A percentile compares a stretch with the other conserved stretches of the same genome.
Evolutionary conservation across 1,140 invertebrate genomes (phyloP).

Genomic region (Hypsibius dujardini): DNA sequence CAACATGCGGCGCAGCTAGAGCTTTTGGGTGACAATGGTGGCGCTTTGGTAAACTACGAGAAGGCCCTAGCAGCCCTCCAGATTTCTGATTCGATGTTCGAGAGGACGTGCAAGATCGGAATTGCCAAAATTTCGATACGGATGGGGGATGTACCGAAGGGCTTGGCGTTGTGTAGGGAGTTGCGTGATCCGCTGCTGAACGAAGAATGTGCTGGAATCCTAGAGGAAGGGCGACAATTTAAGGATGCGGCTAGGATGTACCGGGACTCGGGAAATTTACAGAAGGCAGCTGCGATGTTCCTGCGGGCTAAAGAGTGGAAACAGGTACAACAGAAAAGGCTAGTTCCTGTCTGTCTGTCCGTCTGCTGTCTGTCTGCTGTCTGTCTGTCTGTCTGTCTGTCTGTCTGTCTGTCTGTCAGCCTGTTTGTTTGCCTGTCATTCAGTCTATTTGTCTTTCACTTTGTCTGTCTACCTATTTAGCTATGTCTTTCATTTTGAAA

Average conservation of each 20-base stretch:
- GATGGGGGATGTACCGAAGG: constrained; percentile 36
- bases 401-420: no score
- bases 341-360: no score
- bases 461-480: constrained; percentile 8
- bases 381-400: no score
- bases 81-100: constrained; percentile 44
- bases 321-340: no score
- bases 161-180: constrained; percentile 59
- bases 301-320: constrained; percentile 86
- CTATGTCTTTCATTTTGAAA: constrained; percentile 12
- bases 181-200: constrained; percentile 43
- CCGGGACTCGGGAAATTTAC: constrained; percentile 68
- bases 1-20: constrained; percentile 90
- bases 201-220: constrained; percentile 75
- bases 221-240: constrained; percentile 59
- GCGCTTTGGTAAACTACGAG: constrained; percentile 55
- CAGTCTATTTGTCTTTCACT: no score
- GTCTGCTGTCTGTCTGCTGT: no score
- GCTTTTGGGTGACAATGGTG: constrained; percentile 49
- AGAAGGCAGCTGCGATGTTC: constrained; percentile 77
- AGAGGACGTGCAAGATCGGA: constrained; percentile 20
- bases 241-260: constrained; percentile 51
- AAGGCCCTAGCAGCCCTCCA: constrained; percentile 71
- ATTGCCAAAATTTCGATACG: constrained; percentile 21
- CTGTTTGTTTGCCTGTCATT: no score